Evolutionary conservation across 2,113 vertebrate genomes (phyloP).

Genomic region (Campylorhamphus procurvoides): DNA sequence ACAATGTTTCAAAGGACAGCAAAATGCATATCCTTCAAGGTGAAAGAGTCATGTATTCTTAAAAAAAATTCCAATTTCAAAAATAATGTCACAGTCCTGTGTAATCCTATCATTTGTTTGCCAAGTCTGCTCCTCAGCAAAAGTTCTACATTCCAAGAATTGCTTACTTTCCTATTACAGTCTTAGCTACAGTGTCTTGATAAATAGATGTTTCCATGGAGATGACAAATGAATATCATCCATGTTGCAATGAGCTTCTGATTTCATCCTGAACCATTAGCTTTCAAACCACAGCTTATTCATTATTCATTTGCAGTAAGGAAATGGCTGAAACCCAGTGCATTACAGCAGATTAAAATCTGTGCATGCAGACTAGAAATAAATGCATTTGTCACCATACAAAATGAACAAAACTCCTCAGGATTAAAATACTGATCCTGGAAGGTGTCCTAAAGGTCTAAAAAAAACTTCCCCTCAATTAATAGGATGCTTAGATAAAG

Average conservation of each 20-base stretch:
- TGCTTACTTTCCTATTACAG: slow-evolving; percentile 30
- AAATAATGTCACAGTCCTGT: background rate
- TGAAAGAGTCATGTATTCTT: background rate
- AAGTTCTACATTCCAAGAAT: slow-evolving; percentile 10
- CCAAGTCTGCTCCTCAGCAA: slow-evolving; percentile 1
- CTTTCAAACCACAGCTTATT: slow-evolving; percentile 72
- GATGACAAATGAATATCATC: slow-evolving; percentile 68
- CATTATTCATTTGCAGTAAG: slow-evolving; percentile 74
- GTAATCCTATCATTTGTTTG: background rate
- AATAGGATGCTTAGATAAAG: background rate
- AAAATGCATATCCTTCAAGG: background rate
- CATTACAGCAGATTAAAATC: slow-evolving; percentile 40
- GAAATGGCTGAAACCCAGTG: slow-evolving; percentile 65
- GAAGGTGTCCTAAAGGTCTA: background rate
- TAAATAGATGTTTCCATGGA: slow-evolving; percentile 73
- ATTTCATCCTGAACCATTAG: slow-evolving; percentile 77
- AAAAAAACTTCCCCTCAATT: background rate
- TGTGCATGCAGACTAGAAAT: background rate
- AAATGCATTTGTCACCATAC: background rate
- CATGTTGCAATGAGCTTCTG: slow-evolving; percentile 66
- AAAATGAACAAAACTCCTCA: background rate
- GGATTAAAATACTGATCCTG: background rate
- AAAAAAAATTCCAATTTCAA: background rate
- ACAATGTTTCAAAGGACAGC: background rate
- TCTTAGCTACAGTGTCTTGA: slow-evolving; percentile 53